Conservation (phyloP, 2,888 invertebrate species). For the Lasius fuliginosus region DNA sequence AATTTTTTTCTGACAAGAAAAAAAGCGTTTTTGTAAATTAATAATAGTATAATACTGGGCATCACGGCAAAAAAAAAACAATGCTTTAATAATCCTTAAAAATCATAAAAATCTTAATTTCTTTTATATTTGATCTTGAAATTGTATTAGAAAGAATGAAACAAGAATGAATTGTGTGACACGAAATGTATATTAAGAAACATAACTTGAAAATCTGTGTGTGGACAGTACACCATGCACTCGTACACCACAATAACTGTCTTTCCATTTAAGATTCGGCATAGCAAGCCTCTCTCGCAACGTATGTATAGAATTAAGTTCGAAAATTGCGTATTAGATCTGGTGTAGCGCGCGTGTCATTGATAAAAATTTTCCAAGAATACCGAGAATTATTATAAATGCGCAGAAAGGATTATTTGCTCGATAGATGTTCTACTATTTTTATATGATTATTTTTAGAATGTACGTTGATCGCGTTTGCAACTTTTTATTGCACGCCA, state of each 20-base stretch:
- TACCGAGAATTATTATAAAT: conserved; percentile 27
- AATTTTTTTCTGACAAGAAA: conserved; percentile 18
- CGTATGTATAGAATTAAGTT: conserved; percentile 38
- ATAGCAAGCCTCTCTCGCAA: not conserved
- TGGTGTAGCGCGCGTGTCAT: not conserved
- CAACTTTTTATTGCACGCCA: conserved; percentile 34
- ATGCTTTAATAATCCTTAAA: not conserved
- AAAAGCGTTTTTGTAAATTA: conserved; percentile 14
- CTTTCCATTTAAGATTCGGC: conserved; percentile 26
- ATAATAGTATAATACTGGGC: conserved; percentile 7
- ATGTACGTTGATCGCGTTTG: conserved; percentile 19
- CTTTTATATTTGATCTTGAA: conserved; percentile 8
- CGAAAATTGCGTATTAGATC: conserved; percentile 15
- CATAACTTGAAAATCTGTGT: not conserved
- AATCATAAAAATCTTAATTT: not conserved
- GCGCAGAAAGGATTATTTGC: conserved; percentile 32
- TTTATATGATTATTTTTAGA: conserved; percentile 61
- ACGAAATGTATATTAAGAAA: not conserved
- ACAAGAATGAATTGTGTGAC: not conserved
- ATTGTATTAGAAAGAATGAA: conserved; percentile 1
- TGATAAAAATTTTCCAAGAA: conserved; percentile 20
- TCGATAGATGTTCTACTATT: conserved; percentile 61
- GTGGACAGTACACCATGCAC: not conserved
- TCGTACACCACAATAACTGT: not conserved
- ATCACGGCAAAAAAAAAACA: conserved; percentile 5